Evolutionary conservation across 1,140 invertebrate genomes (phyloP).

Genomic region (Brachystomella parvula): DNA sequence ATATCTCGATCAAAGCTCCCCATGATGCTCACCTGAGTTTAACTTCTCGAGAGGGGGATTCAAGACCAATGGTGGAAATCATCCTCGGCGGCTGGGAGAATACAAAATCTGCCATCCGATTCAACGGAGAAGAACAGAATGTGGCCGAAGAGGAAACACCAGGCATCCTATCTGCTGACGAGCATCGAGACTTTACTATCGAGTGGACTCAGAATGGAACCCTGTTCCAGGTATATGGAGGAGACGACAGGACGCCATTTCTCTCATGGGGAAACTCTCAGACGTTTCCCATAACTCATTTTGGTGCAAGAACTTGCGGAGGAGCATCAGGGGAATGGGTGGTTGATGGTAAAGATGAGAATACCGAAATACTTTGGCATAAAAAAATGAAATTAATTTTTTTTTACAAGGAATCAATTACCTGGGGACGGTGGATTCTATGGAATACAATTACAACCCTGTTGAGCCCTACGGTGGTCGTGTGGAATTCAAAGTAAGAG

Average conservation of each 20-base stretch:
- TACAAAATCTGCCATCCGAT: conserved; percentile 52
- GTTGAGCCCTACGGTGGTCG: background rate
- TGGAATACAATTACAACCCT: conserved; percentile 19
- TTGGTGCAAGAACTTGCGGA: conserved; percentile 55
- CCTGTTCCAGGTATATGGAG: conserved; percentile 3
- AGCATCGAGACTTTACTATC: conserved; percentile 36
- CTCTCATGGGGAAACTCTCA: conserved; percentile 48
- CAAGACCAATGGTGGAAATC: conserved; percentile 47
- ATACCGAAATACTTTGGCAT: background rate
- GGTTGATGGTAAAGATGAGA: conserved; percentile 34
- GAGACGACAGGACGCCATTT: conserved; percentile 44
- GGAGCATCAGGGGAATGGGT: conserved; percentile 54
- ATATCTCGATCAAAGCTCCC: conserved; percentile 50
- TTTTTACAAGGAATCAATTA: background rate
- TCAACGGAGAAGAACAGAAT: conserved; percentile 55
- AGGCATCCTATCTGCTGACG: conserved; percentile 27
- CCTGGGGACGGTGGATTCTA: conserved; percentile 3
- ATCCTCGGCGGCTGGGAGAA: conserved; percentile 57
- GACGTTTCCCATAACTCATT: conserved; percentile 52
- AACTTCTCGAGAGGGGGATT: conserved; percentile 50
- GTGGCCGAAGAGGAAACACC: conserved; percentile 35
- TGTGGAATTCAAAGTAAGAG: background rate
- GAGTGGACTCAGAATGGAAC: conserved; percentile 23
- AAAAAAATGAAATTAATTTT: background rate
- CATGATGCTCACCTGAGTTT: conserved; percentile 55